Evolutionary conservation across 2,797 vertebrate species (phyloP).

Genomic region (Cottoperca gobio): DNA sequence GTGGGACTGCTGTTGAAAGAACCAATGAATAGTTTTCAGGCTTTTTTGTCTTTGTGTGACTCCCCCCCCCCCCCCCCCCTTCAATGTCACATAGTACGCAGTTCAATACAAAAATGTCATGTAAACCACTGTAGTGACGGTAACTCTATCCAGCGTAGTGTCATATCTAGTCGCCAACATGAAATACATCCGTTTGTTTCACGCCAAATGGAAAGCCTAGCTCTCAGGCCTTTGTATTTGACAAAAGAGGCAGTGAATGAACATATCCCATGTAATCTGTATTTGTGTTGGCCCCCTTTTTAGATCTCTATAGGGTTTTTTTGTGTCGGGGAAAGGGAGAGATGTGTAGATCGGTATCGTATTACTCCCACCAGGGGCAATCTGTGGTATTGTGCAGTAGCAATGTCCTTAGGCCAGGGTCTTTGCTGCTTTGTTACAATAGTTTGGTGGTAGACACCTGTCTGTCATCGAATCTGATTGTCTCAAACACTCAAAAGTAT

Average conservation of each 20-base stretch:
- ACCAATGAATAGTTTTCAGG: conserved; percentile 26
- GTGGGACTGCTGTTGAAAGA: conserved; percentile 26
- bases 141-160: conserved; percentile 64
- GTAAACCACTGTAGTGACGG: conserved; percentile 47
- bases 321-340: conserved; percentile 44
- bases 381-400: conserved; percentile 60
- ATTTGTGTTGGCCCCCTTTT: conserved; percentile 55
- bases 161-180: conserved; percentile 62
- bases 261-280: conserved; percentile 64
- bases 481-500: conserved; percentile 40
- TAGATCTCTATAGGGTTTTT: conserved; percentile 45
- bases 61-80: conserved; percentile 22
- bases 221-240: conserved; percentile 64
- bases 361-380: conserved; percentile 74
- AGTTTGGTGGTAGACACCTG: conserved; percentile 63
- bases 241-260: conserved; percentile 72
- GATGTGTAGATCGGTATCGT: conserved; percentile 68
- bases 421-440: conserved; percentile 62
- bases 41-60: conserved; percentile 29
- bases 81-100: conserved; percentile 40
- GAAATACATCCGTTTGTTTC: conserved; percentile 76
- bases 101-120: conserved; percentile 47
- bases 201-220: conserved; percentile 55
- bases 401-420: conserved; percentile 54
- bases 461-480: conserved; percentile 64